Evolutionary conservation across 2,797 vertebrate genomes (phyloP), one percentile per base, ranked within the genome.

Genomic region (Cottoperca gobio): DNA sequence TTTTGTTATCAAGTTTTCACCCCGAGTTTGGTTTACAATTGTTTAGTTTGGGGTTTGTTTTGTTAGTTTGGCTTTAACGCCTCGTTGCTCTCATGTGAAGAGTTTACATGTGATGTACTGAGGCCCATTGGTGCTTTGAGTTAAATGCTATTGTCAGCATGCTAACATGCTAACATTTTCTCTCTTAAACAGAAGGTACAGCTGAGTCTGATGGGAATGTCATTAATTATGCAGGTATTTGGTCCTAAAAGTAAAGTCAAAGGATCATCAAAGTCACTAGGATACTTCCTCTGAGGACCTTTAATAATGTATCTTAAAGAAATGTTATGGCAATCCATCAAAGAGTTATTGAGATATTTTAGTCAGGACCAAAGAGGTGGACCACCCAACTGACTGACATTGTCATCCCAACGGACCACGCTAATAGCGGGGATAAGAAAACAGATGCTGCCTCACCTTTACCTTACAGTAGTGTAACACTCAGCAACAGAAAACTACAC

Each of bases 391-490:
- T 62, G 9, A 61, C 8, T 5, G 0, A 48, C 26, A 35, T 11
- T 19, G 31, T 48, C 35, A 61, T 35, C 42, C 21, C 12, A 21
- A 17, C 31, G 26, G 63, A 33, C 33, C 13, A 5, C 1, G 0
- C 0, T 17, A 33, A 28, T 21, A 24, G 35, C 6, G 13, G 8
- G 10, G 6, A 6, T 14, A 9, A 46, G 16, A 28, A 16, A 55
- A 17, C 9, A 61, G 9, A 23, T 24, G 14, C 19, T 26, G 14
- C 24, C 7, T 73, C 26, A 69, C 24, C 71, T 59, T 72, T 69
- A 23, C 65, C 33, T 58, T 40, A 26, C 5, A 26, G 26, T 5
- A 13, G 70, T 49, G 39, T 13, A 61, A 53, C 3, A 52, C 24
- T 37, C 37, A 63, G 14, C 11, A 42, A 72, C 46, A 54, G 53